Percentiles rank a stretch among this genome's conserved stretches.
These are phyloP conservation scores for Wasmannia auropunctata DNA, from an alignment of 1,140 invertebrate species.

Conservation along the genomic window DNA sequence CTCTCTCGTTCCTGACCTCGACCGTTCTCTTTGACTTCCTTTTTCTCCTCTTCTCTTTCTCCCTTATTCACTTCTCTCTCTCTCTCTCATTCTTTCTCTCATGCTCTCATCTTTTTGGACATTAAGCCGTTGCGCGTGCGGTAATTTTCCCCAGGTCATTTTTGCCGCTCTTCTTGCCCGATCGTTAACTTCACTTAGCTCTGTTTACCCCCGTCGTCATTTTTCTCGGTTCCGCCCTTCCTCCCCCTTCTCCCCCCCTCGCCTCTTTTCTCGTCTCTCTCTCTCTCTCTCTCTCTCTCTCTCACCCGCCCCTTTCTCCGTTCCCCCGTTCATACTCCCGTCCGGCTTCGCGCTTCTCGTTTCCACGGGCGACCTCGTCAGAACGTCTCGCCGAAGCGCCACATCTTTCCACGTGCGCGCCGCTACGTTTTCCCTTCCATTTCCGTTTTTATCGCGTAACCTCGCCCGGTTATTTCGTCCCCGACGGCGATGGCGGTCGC, in stretches of 20 bases:
- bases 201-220: slow-evolving; percentile 71
- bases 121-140: slow-evolving; percentile 75
- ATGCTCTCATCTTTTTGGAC: slow-evolving; percentile 71
- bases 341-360: slow-evolving; percentile 9
- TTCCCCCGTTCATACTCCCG: slow-evolving; percentile 30
- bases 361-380: slow-evolving; percentile 43
- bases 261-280: background rate
- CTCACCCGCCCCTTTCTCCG: background rate
- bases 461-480: slow-evolving; percentile 38
- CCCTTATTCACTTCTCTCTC: background rate
- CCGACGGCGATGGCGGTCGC: background rate
- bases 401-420: background rate
- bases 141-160: slow-evolving; percentile 75
- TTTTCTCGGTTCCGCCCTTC: slow-evolving; percentile 43
- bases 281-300: background rate
- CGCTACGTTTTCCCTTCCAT: slow-evolving; percentile 6
- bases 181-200: slow-evolving; percentile 76
- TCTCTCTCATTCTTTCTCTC: background rate
- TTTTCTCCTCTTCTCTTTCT: background rate
- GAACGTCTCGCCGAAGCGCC: slow-evolving; percentile 32
- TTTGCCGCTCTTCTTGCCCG: slow-evolving; percentile 74
- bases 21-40: background rate
- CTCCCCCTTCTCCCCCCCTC: background rate
- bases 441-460: slow-evolving; percentile 46
- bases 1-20: slow-evolving; percentile 31